Conservation (phyloP, 2,888 invertebrate species). For the Acronicta alni region DNA sequence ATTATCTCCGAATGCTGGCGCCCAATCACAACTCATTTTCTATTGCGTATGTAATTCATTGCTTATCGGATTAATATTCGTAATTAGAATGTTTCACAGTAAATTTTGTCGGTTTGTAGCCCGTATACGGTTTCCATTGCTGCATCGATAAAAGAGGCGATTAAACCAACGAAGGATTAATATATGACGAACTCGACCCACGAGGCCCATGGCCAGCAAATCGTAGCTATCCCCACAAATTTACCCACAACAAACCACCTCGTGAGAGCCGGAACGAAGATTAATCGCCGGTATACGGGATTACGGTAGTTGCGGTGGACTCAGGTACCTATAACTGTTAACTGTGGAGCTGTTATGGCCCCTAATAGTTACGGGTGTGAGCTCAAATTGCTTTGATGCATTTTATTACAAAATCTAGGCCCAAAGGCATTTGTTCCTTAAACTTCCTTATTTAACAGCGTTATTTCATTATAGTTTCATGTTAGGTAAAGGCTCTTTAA, state of each 20-base stretch:
- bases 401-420: constrained; percentile 60
- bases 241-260: constrained; percentile 84
- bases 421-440: constrained; percentile 65
- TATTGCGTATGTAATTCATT: no score
- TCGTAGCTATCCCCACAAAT: constrained; percentile 83
- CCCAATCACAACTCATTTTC: no score
- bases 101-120: no score
- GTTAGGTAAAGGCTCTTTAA: constrained; percentile 58
- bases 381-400: constrained; percentile 56
- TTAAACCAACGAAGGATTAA: constrained; percentile 83
- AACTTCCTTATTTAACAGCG: constrained; percentile 70
- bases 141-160: constrained; percentile 76
- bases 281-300: constrained; percentile 80
- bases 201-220: constrained; percentile 79
- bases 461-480: constrained; percentile 74
- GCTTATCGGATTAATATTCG: neutral
- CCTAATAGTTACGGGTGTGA: constrained; percentile 55
- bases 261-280: constrained; percentile 83
- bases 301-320: constrained; percentile 76
- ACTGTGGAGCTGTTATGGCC: constrained; percentile 55
- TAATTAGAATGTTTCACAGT: neutral
- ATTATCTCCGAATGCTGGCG: no score
- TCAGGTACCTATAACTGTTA: constrained; percentile 64
- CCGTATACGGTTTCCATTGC: neutral
- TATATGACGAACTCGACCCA: constrained; percentile 81